These are phyloP conservation scores for Eremophila alpestris DNA, from an alignment of 2,797 vertebrate species.

Conservation along the genomic window DNA sequence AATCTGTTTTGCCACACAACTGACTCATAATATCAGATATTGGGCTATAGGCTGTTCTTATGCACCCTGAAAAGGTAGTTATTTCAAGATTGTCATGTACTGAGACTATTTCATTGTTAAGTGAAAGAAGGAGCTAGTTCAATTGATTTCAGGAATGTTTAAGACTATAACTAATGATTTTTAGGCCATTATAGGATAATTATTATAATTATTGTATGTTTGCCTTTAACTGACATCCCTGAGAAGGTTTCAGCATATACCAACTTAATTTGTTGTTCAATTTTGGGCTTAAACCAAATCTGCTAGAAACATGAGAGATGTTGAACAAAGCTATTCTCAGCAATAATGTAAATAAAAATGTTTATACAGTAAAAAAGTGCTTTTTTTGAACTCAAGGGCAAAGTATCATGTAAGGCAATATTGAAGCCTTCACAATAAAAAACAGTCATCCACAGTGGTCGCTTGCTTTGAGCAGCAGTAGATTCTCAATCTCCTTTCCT, in stretches of 20 bases:
- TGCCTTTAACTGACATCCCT: slow-evolving; percentile 13
- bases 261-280: slow-evolving; percentile 47
- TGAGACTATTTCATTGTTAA: not conserved
- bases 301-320: slow-evolving; percentile 15
- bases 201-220: not conserved
- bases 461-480: slow-evolving; percentile 7
- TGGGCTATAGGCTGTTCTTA: not conserved
- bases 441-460: slow-evolving; percentile 1
- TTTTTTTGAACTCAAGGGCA: slow-evolving; percentile 20
- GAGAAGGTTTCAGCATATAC: not conserved
- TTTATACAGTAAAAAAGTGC: slow-evolving; percentile 20
- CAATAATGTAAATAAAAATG: slow-evolving; percentile 34
- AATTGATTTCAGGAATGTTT: not conserved
- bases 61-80: not conserved
- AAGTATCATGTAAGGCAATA: slow-evolving; percentile 27
- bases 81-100: not conserved
- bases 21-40: not conserved
- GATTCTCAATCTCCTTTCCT: slow-evolving; percentile 14
- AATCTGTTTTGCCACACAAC: not conserved
- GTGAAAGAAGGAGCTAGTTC: not conserved
- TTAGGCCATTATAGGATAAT: not conserved
- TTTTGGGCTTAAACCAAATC: slow-evolving; percentile 46
- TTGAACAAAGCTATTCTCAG: slow-evolving; percentile 31
- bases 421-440: slow-evolving; percentile 16
- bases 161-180: not conserved